A percentile compares a stretch with the other conserved stretches of the same genome.
Evolutionary conservation across 2,797 vertebrate species (phyloP).

Genomic region (Tenualosa thibaudeaui): DNA sequence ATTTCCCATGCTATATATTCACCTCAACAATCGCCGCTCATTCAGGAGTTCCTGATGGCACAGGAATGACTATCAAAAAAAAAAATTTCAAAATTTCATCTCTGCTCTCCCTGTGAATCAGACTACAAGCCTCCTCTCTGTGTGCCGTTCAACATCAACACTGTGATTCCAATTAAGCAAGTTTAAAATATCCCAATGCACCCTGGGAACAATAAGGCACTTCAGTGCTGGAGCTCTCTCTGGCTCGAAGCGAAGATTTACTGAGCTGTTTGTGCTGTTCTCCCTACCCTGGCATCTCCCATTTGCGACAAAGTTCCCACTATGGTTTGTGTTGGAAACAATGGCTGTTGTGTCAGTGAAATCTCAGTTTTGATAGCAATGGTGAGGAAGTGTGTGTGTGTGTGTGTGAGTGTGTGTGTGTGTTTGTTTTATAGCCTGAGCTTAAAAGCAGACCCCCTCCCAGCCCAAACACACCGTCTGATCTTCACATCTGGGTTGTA

Average conservation of each 20-base stretch:
- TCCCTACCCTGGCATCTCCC: background rate
- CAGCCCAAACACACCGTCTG: background rate
- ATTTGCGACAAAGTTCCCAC: background rate
- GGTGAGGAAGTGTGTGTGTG: background rate
- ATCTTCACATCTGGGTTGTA: constrained; percentile 7
- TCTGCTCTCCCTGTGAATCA: background rate
- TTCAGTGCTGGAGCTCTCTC: background rate
- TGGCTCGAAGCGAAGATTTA: background rate
- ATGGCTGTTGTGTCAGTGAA: constrained; percentile 8
- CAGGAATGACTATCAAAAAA: background rate
- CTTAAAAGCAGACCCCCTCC: background rate
- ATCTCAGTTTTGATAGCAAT: background rate
- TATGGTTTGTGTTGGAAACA: constrained; percentile 15
- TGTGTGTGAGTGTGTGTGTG: background rate
- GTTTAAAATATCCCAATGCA: constrained; percentile 40
- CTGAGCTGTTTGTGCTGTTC: background rate
- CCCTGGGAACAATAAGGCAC: constrained; percentile 4
- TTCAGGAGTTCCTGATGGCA: background rate
- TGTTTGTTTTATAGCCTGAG: background rate
- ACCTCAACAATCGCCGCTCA: background rate
- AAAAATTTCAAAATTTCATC: background rate
- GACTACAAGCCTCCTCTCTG: constrained; percentile 31
- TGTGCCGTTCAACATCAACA: constrained; percentile 39
- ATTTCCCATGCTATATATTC: background rate
- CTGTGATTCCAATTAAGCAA: constrained; percentile 39